These are phyloP conservation scores for Erebia epiphron DNA, from an alignment of 2,888 invertebrate genomes.

Conservation along the genomic window DNA sequence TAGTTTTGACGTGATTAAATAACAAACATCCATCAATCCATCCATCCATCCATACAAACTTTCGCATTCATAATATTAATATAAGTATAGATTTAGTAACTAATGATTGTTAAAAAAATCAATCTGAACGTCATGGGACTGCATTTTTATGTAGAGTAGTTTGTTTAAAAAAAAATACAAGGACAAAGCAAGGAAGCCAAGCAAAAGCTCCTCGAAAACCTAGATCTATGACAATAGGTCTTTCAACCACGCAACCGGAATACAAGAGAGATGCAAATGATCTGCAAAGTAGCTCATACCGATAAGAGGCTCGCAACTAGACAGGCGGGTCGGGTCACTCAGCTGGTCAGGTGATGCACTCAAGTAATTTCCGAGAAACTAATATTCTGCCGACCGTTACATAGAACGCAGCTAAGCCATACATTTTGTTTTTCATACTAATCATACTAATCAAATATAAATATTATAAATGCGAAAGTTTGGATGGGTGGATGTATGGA, in stretches of 20 bases:
- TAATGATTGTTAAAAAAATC: too few relatives aligned
- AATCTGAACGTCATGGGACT: not conserved
- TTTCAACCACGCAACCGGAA: slow-evolving; percentile 13
- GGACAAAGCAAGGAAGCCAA: slow-evolving; percentile 1
- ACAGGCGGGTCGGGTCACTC: slow-evolving; percentile 4
- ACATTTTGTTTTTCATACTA: too few relatives aligned
- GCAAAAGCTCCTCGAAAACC: slow-evolving; percentile 1
- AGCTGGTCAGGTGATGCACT: slow-evolving; percentile 16
- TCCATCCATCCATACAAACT: too few relatives aligned
- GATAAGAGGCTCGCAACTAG: not conserved
- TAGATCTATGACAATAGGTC: slow-evolving; percentile 10
- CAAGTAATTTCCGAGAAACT: slow-evolving; percentile 14
- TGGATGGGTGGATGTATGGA: too few relatives aligned
- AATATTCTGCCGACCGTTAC: not conserved
- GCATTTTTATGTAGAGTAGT: not conserved
- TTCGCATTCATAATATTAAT: too few relatives aligned
- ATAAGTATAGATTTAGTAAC: too few relatives aligned
- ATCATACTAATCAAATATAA: too few relatives aligned
- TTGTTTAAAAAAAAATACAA: not conserved
- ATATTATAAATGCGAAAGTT: too few relatives aligned
- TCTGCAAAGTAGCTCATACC: slow-evolving; percentile 10
- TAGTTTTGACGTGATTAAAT: too few relatives aligned
- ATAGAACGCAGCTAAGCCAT: not conserved
- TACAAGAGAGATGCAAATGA: slow-evolving; percentile 18
- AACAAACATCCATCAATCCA: too few relatives aligned